Conservation (phyloP, 1,140 invertebrate genomes). For the Caenorhabditis tropicalis region DNA sequence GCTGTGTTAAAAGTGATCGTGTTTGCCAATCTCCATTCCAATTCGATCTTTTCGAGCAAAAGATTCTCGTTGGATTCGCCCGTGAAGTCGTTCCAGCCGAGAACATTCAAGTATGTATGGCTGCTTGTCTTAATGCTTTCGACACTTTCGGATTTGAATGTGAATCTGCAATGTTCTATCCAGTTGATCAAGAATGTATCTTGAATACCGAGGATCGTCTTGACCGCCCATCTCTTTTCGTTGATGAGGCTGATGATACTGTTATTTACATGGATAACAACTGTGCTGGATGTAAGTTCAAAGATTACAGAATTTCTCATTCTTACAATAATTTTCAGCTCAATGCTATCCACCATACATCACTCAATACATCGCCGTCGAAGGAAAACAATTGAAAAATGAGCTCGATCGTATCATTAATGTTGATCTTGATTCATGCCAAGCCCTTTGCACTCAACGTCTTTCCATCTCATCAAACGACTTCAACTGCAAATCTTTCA, state of each 20-base stretch:
- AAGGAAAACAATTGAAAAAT: slow-evolving; percentile 67
- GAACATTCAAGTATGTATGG: slow-evolving; percentile 63
- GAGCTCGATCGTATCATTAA: slow-evolving; percentile 67
- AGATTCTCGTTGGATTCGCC: slow-evolving; percentile 71
- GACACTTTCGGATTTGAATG: slow-evolving; percentile 72
- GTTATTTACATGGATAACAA: slow-evolving; percentile 72
- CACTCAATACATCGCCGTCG: slow-evolving; percentile 72
- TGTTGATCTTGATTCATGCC: slow-evolving; percentile 67
- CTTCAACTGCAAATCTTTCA: slow-evolving; percentile 72
- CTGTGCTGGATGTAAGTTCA: slow-evolving; percentile 68
- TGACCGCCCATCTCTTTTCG: slow-evolving; percentile 70
- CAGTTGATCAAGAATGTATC: slow-evolving; percentile 66
- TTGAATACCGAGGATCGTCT: slow-evolving; percentile 71
- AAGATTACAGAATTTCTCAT: no score
- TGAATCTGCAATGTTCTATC: slow-evolving; percentile 67
- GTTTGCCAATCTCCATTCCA: slow-evolving; percentile 72
- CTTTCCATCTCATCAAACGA: slow-evolving; percentile 68
- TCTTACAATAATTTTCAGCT: slow-evolving; percentile 58
- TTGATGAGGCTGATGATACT: slow-evolving; percentile 70
- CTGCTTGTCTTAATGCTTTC: slow-evolving; percentile 71
- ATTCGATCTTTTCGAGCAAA: slow-evolving; percentile 71
- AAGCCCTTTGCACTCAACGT: slow-evolving; percentile 70
- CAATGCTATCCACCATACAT: slow-evolving; percentile 72
- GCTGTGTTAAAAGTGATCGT: slow-evolving; percentile 67
- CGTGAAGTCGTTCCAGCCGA: slow-evolving; percentile 70